A percentile compares a stretch with the other conserved stretches of the same genome.
Conservation (phyloP, 2,888 invertebrate genomes). For the Lithophane ornitopus region DNA sequence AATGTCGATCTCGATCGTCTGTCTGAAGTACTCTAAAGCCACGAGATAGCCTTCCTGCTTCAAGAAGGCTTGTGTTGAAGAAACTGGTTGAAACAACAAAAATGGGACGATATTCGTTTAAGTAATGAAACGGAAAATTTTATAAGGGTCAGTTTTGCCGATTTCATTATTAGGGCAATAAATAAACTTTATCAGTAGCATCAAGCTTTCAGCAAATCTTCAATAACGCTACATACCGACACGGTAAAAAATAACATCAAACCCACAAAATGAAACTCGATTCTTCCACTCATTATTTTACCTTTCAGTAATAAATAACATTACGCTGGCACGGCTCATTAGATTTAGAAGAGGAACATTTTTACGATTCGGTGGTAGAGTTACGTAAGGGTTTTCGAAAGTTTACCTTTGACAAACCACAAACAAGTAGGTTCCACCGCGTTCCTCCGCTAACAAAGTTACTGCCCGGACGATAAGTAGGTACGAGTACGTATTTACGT, state of each 20-base stretch:
- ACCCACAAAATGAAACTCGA: slow-evolving; percentile 34
- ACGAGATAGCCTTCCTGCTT: slow-evolving; percentile 46
- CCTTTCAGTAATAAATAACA: slow-evolving; percentile 44
- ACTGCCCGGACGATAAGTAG: slow-evolving; percentile 59
- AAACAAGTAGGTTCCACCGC: slow-evolving; percentile 68
- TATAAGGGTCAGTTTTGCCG: neutral
- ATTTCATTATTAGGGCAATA: slow-evolving; percentile 13
- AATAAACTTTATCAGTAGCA: slow-evolving; percentile 2
- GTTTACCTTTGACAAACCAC: slow-evolving; percentile 77
- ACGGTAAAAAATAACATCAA: slow-evolving; percentile 13
- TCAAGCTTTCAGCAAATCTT: slow-evolving; percentile 2
- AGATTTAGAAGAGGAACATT: slow-evolving; percentile 50
- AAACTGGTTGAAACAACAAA: slow-evolving; percentile 8
- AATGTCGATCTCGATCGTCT: slow-evolving; percentile 66
- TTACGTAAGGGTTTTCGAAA: slow-evolving; percentile 69
- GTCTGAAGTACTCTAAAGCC: slow-evolving; percentile 59
- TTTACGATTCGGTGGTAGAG: slow-evolving; percentile 49
- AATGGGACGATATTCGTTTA: neutral
- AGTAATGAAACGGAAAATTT: neutral
- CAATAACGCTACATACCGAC: neutral
- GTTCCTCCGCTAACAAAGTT: slow-evolving; percentile 68
- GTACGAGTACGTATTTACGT: slow-evolving; percentile 53
- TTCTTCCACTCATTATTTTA: slow-evolving; percentile 18
- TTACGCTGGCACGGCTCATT: slow-evolving; percentile 46
- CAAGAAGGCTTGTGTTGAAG: slow-evolving; percentile 30